Percentiles rank a stretch among this genome's conserved stretches.
phyloP scores from a whole-genome alignment of 2,113 vertebrate genomes.

The Dipodomys spectabilis region DNA sequence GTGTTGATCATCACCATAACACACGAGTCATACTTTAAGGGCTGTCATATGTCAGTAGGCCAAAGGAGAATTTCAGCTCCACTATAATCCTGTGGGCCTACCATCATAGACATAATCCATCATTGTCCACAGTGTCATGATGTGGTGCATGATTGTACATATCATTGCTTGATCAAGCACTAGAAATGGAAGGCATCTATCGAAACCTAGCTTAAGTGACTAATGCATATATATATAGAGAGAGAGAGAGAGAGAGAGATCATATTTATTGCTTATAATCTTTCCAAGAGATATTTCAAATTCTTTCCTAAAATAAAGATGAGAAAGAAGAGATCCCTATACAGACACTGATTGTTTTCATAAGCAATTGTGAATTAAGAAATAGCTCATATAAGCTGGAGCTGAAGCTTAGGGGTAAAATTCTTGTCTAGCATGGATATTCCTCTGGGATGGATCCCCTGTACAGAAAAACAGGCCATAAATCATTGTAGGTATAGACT shows the following conservation, averaged over 20 bases:
- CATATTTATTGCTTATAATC: not conserved
- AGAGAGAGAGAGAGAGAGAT: too few relatives aligned
- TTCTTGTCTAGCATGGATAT: not conserved
- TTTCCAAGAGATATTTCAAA: slow-evolving; percentile 1
- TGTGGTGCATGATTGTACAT: not conserved
- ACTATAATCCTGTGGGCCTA: not conserved
- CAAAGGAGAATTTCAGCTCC: not conserved
- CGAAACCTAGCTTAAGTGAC: not conserved
- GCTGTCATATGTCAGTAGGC: not conserved
- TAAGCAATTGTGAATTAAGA: not conserved
- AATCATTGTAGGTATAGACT: not conserved
- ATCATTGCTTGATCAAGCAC: not conserved
- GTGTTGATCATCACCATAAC: not conserved
- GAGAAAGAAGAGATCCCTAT: not conserved
- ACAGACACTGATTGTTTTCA: not conserved
- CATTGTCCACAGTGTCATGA: not conserved
- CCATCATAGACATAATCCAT: not conserved
- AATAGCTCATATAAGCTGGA: not conserved
- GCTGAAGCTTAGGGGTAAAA: not conserved
- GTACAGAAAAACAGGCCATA: not conserved
- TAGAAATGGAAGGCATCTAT: not conserved
- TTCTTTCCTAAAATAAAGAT: slow-evolving; percentile 18
- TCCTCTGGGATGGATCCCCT: not conserved
- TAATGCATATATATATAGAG: not conserved
- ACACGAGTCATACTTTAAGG: not conserved